A percentile compares a stretch with the other conserved stretches of the same genome.
These are phyloP conservation scores for Drosophila subquinaria DNA, from an alignment of 2,888 invertebrate genomes.

Conservation along the genomic window DNA sequence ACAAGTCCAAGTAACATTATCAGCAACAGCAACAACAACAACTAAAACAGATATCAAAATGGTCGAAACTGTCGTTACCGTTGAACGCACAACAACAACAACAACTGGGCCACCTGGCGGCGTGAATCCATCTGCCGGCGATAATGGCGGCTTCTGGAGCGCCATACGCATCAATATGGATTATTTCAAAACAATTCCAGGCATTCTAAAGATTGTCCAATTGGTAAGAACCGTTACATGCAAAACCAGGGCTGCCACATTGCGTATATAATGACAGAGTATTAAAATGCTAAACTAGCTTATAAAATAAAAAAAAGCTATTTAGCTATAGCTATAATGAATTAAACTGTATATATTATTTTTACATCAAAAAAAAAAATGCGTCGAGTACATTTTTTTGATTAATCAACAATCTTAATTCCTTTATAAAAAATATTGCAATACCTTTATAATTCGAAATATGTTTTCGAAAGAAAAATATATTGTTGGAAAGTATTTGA, in stretches of 20 bases:
- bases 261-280: no score
- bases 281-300: no score
- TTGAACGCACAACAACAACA: constrained; percentile 89
- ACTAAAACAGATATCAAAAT: constrained; percentile 87
- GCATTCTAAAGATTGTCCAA: constrained; percentile 92
- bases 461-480: no score
- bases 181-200: constrained; percentile 93
- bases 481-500: no score
- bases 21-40: constrained; percentile 16
- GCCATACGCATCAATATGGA: constrained; percentile 92
- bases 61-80: constrained; percentile 93
- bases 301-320: no score
- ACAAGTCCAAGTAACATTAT: constrained; percentile 9
- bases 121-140: constrained; percentile 68
- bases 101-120: constrained; percentile 82
- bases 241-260: constrained; percentile 1
- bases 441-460: no score
- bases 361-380: no score
- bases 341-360: no score
- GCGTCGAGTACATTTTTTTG: no score
- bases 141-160: constrained; percentile 86
- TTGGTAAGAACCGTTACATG: constrained; percentile 88
- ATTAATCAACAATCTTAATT: no score
- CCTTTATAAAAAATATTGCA: no score
- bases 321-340: no score